These are phyloP conservation scores for Drosophila erecta DNA, from an alignment of 1,140 invertebrate species.

Conservation along the genomic window DNA sequence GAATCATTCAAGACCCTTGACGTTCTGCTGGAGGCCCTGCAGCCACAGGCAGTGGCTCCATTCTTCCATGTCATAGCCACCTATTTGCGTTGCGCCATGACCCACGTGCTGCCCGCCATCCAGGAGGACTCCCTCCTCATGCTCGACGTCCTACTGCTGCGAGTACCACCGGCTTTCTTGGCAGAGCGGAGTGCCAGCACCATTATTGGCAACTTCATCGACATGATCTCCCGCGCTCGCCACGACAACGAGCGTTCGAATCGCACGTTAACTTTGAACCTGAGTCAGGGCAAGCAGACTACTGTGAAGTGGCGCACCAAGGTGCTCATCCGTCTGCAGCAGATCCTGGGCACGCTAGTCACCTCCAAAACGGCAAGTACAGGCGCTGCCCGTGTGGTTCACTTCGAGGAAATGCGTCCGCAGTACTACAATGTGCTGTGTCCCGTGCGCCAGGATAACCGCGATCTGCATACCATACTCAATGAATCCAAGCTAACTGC, in stretches of 20 bases:
- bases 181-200: conserved; percentile 87
- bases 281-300: conserved; percentile 88
- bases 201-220: conserved; percentile 91
- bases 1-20: conserved; percentile 89
- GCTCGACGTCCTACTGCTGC: conserved; percentile 89
- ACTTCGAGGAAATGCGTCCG: conserved; percentile 36
- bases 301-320: conserved; percentile 91
- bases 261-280: conserved; percentile 87
- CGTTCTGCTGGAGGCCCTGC: conserved; percentile 87
- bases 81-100: conserved; percentile 94
- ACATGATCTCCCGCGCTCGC: conserved; percentile 90
- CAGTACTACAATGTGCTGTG: conserved; percentile 58
- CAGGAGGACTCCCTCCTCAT: conserved; percentile 92
- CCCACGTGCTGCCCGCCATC: conserved; percentile 91
- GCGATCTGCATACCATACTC: conserved; percentile 34
- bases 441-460: conserved; percentile 12
- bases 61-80: conserved; percentile 91
- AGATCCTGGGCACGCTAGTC: conserved; percentile 86
- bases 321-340: conserved; percentile 88
- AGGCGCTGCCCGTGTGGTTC: conserved; percentile 9
- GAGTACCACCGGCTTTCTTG: conserved; percentile 86
- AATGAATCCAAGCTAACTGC: conserved; percentile 30
- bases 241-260: conserved; percentile 87
- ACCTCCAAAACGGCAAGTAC: conserved; percentile 35
- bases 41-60: conserved; percentile 86